Conservation (phyloP, 2,113 vertebrate species). For the Mustela nigripes region DNA sequence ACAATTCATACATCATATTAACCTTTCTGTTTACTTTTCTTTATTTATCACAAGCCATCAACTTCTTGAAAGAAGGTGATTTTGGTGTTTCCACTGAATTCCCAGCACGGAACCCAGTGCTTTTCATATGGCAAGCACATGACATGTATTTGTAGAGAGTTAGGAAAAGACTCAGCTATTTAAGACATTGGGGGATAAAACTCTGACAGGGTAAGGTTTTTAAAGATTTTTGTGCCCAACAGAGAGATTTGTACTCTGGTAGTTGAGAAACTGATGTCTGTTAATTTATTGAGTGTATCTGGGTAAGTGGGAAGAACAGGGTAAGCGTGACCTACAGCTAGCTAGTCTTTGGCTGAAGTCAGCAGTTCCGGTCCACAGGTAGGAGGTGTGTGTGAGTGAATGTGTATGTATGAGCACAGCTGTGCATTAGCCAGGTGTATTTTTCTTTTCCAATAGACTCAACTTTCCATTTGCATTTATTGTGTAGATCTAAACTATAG, state of each 20-base stretch:
- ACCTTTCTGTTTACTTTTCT: neutral
- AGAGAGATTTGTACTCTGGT: neutral
- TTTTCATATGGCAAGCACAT: neutral
- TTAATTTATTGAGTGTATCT: neutral
- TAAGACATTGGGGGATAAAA: neutral
- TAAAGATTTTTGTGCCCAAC: neutral
- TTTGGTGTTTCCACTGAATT: neutral
- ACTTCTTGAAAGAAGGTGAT: neutral
- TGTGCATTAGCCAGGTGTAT: neutral
- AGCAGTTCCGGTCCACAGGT: neutral
- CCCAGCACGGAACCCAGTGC: neutral
- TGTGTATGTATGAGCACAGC: neutral
- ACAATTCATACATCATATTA: neutral
- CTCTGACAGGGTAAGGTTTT: neutral
- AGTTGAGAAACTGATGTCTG: neutral
- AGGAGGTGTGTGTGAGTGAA: rapidly evolving
- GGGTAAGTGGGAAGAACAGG: too few relatives aligned
- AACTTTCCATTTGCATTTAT: neutral
- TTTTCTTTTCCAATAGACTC: neutral
- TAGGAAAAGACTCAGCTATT: neutral
- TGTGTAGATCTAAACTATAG: neutral
- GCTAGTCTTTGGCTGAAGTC: neutral
- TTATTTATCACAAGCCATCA: neutral
- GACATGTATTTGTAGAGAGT: neutral
- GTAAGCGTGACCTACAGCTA: neutral